Base-by-base conservation (phyloP, 2,113 vertebrate species). In the Festucalex cinctus region DNA sequence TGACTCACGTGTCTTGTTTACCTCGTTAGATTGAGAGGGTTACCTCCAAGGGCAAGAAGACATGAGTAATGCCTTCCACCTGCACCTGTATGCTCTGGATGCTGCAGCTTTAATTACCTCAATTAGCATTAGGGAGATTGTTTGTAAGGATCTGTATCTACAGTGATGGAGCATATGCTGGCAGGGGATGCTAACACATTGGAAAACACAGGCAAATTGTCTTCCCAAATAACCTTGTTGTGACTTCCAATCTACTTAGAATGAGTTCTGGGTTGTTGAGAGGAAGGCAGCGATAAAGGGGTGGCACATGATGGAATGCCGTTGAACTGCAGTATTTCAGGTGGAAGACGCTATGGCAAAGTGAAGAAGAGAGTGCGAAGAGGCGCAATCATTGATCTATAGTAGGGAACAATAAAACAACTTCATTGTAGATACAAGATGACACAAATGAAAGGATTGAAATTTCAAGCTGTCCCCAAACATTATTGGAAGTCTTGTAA, bases 61-160 rank as follows among this genome's bases (percentile, higher is more conserved):
- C 88, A 88, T 91, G 89, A 92, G 83, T 91, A 89, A 92, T 90
- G 86, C 69, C 81, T 78, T 73, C 76, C 84, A 90, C 89, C 90
- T 90, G 89, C 86, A 90, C 87, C 89, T 90, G 87, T 88, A 89
- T 84, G 86, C 81, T 88, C 85, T 85, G 89, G 86, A 91, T 87
- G 89, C 87, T 46, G 85, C 70, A 71, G 79, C 82, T 88, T 85
- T 91, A 92, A 92, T 92, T 92, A 91, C 87, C 81, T 81, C 85
- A 89, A 92, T 92, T 91, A 92, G 89, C 89, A 91, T 91, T 91
- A 88, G 83, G 88, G 86, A 91, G 89, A 89, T 86, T 87, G 85
- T 90, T 90, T 88, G 85, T 76, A 87, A 86, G 82, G 85, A 88
- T 86, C 75, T 83, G 86, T 88, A 89, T 88, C 87, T 88, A 82